Percentiles rank a stretch among this genome's conserved stretches.
Conservation (phyloP, 30 jellyfish, hydroid and myxozoan genomes). For the Aurelia sp. region DNA sequence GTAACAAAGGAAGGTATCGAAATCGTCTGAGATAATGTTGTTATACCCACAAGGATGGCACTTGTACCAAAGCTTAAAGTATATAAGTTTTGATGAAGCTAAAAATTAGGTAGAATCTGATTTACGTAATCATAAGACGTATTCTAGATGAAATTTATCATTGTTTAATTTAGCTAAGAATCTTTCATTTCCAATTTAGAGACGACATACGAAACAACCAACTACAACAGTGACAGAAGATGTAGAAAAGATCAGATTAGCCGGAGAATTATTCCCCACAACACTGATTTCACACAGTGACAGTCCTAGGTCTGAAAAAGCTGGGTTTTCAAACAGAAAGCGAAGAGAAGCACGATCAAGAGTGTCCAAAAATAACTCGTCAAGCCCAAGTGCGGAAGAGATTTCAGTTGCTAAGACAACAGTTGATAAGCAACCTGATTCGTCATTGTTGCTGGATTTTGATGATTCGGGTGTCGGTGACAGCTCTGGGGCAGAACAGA, state of each 20-base stretch:
- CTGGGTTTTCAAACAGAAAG: slow-evolving; percentile 30
- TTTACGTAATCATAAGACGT: too few relatives aligned
- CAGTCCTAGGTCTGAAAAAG: slow-evolving; percentile 31
- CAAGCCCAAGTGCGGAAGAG: neutral
- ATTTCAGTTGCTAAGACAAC: neutral
- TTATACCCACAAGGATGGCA: too few relatives aligned
- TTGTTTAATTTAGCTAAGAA: too few relatives aligned
- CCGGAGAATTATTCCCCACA: slow-evolving; percentile 38
- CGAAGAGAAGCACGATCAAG: slow-evolving; percentile 12
- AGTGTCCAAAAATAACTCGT: neutral
- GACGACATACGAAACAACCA: neutral
- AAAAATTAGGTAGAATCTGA: too few relatives aligned
- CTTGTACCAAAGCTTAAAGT: too few relatives aligned
- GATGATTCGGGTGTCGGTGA: slow-evolving; percentile 36
- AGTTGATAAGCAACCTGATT: neutral
- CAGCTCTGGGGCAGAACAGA: slow-evolving; percentile 5
- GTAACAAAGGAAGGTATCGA: too few relatives aligned
- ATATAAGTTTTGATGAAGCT: too few relatives aligned
- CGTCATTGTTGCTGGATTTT: slow-evolving; percentile 28
- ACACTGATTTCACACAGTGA: slow-evolving; percentile 1
- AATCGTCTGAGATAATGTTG: too few relatives aligned
- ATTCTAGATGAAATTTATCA: too few relatives aligned
- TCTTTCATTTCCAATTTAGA: neutral
- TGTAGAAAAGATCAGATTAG: slow-evolving; percentile 29
- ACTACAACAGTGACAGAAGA: neutral